A percentile compares a stretch with the other conserved stretches of the same genome.
Evolutionary conservation across 2,113 vertebrate genomes (phyloP).

Genomic region (Seriola aureovittata): DNA sequence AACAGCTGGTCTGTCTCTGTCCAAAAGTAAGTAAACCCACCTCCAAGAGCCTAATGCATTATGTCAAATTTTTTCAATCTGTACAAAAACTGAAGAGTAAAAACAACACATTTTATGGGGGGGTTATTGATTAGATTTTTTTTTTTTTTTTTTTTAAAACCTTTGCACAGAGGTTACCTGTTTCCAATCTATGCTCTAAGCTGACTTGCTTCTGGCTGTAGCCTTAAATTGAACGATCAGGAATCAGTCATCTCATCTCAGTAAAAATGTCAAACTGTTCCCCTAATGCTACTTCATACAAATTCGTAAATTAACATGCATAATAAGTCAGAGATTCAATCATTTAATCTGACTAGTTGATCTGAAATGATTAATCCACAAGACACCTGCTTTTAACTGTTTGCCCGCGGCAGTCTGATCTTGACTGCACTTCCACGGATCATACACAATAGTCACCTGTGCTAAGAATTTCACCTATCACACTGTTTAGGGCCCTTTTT

Average conservation of each 20-base stretch:
- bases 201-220: background rate
- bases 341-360: constrained; percentile 26
- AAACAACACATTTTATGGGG: fast-evolving
- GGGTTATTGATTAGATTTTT: background rate
- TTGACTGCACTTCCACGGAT: constrained; percentile 53
- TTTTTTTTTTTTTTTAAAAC: background rate
- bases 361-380: constrained; percentile 49
- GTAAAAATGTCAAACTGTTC: background rate
- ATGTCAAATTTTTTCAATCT: background rate
- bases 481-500: constrained; percentile 42
- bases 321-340: background rate
- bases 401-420: constrained; percentile 37
- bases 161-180: background rate
- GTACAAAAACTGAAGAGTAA: background rate
- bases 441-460: constrained; percentile 47
- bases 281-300: background rate
- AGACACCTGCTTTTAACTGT: constrained; percentile 44
- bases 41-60: background rate
- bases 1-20: background rate
- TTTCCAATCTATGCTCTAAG: background rate
- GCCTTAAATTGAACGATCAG: background rate
- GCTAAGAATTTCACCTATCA: constrained; percentile 49
- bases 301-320: no score
- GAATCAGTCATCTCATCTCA: background rate
- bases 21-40: background rate